Percentiles rank a stretch among this genome's conserved stretches.
Evolutionary conservation across 23 tunicate genomes (phyloP).

Genomic region (Trididemnum clinides): DNA sequence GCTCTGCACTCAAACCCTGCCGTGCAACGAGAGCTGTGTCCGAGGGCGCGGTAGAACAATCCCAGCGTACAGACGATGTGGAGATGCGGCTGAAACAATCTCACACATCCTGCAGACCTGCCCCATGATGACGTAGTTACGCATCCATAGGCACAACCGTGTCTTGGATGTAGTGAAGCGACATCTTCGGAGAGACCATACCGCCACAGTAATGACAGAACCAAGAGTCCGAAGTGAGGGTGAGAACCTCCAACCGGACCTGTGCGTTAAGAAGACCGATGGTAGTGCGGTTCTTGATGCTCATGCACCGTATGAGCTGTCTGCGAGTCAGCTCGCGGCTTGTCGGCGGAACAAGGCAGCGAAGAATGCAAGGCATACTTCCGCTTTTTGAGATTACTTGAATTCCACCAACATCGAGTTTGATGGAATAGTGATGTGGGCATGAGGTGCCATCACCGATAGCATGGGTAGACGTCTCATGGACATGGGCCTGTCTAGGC

Average conservation of each 20-base stretch:
- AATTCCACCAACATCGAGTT: too few species aligned
- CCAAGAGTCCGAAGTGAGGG: too few species aligned
- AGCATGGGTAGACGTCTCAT: neutral
- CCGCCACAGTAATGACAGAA: too few species aligned
- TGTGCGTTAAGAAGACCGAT: neutral
- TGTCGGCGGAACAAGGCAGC: too few species aligned
- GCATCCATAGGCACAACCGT: neutral
- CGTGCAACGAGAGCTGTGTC: neutral
- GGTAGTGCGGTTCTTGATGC: neutral
- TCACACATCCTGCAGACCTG: neutral
- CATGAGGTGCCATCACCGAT: neutral
- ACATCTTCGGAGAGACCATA: neutral
- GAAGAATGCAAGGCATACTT: too few species aligned
- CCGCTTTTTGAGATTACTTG: too few species aligned
- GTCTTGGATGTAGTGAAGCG: neutral
- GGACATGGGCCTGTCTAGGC: neutral
- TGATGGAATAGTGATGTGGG: neutral
- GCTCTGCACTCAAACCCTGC: neutral
- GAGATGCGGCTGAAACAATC: too few species aligned
- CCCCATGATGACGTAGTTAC: neutral
- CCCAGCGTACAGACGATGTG: neutral
- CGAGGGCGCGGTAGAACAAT: conserved; percentile 3
- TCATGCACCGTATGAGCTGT: neutral
- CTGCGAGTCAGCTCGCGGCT: neutral
- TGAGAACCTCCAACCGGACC: neutral